Evolutionary conservation across 1,140 invertebrate genomes (phyloP).

Genomic region (Hylaeus volcanicus): DNA sequence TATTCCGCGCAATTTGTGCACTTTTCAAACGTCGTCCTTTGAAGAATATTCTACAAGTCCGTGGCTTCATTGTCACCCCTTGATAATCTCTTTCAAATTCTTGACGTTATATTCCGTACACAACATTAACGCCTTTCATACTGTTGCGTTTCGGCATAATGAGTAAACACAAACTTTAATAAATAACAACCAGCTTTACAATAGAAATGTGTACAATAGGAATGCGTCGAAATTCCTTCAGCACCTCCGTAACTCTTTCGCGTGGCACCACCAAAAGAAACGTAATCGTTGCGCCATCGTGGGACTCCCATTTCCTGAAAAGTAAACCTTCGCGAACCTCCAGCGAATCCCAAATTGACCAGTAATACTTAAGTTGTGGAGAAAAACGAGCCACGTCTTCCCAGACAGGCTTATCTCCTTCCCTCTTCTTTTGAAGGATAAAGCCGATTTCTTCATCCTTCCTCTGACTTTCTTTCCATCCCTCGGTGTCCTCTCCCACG

Average conservation of each 20-base stretch:
- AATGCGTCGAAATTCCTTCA: not conserved
- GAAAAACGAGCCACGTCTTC: not conserved
- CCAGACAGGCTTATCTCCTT: not conserved
- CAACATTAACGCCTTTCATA: no score
- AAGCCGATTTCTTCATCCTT: not conserved
- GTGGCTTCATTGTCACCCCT: no score
- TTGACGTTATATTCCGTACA: no score
- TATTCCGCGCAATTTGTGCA: no score
- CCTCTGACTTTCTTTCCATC: not conserved
- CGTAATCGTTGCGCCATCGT: not conserved
- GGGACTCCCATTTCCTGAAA: not conserved
- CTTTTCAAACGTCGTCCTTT: no score
- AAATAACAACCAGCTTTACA: no score
- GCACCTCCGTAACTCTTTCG: not conserved
- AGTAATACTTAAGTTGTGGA: not conserved
- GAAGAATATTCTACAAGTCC: no score
- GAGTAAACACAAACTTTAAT: no score
- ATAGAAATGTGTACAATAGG: no score
- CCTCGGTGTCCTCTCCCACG: no score
- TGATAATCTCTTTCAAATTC: no score
- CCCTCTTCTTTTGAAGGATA: not conserved
- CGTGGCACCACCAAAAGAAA: not conserved
- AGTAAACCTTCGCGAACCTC: slow-evolving; percentile 1
- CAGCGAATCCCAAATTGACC: not conserved
- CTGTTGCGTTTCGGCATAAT: no score